Evolutionary conservation across 2,888 invertebrate genomes (phyloP), one percentile per base, ranked within the genome.

Genomic region (Escarpia spicata): DNA sequence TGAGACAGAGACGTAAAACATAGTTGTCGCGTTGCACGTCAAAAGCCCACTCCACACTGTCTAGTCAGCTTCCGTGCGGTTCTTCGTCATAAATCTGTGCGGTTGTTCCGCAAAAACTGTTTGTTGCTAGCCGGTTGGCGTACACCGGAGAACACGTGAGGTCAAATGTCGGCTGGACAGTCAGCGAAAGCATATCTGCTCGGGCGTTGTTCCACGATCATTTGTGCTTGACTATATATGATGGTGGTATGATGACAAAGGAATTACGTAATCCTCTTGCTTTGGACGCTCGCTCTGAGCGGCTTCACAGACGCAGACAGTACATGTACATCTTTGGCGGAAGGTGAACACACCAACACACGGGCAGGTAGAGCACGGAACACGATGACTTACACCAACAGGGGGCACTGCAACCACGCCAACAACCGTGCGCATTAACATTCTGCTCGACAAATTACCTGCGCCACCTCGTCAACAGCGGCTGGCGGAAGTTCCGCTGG

Each of bases 341-440:
- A 75, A 75, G 75, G 75, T 75, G 75, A 75, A 75, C 75, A 75
- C 75, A 75, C 75, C 75, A 75, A 75, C 75, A 75, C 75, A 75
- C 52, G 75, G 75, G 26, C 75, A n/a, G 75, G 75, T 6, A 75
- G 75, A 75, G 75, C 75, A 75, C 75, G 75, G 75, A 26, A 75
- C 19, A 75, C 60, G 75, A 75, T 26, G 75, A 75, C n/a, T 75
- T 26, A 75, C 75, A 75, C 75, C 75, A 26, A 75, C 75, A 75
- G 75, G 75, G 75, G 75, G 75, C 75, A 75, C 75, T 75, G 75
- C 75, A 75, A 75, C 75, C 75, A 75, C n/a, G 75, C 75, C 75
- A 75, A 75, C 75, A 75, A 75, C 75, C 75, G 75, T 75, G 75
- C 75, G 75, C 75, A 75, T 75, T 75, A 75, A 26, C 75, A 75